Percentiles rank a stretch among this genome's conserved stretches.
phyloP scores from a whole-genome alignment of 2,797 vertebrate genomes.

The Phoebastria nigripes region DNA sequence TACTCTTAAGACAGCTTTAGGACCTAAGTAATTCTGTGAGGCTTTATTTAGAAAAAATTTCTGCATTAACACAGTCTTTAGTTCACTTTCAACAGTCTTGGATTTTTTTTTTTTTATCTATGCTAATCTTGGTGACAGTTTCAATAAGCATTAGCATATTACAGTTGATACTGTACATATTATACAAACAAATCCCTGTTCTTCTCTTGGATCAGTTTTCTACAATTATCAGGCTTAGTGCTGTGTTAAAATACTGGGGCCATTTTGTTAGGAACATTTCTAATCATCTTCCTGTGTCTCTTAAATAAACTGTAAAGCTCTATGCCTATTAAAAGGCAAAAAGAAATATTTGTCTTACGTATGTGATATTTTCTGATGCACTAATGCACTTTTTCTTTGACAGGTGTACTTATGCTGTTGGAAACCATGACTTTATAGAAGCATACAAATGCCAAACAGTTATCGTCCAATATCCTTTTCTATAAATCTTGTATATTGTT shows the following conservation, averaged over 20 bases:
- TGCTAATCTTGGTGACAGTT: neutral
- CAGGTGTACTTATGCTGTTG: conserved; percentile 90
- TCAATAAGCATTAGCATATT: neutral
- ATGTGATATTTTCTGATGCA: neutral
- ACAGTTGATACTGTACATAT: neutral
- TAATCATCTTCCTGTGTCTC: neutral
- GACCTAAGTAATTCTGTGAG: neutral
- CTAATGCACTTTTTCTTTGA: conserved; percentile 11
- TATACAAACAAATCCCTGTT: neutral
- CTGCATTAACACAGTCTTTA: neutral
- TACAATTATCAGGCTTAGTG: neutral
- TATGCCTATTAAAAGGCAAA: neutral
- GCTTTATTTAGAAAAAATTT: neutral
- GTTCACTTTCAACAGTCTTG: neutral
- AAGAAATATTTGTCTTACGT: neutral
- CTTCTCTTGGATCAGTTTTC: neutral
- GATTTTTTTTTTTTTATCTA: neutral
- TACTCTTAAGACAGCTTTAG: neutral
- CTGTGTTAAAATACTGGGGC: neutral
- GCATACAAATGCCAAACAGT: conserved; percentile 96
- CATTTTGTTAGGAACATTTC: neutral
- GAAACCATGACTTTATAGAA: conserved; percentile 95
- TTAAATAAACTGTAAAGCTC: neutral
- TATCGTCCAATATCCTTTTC: conserved; percentile 97
- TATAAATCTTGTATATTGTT: neutral